These are phyloP conservation scores for Macrostomum lignano DNA, from an alignment of 1,140 invertebrate genomes.

Conservation along the genomic window DNA sequence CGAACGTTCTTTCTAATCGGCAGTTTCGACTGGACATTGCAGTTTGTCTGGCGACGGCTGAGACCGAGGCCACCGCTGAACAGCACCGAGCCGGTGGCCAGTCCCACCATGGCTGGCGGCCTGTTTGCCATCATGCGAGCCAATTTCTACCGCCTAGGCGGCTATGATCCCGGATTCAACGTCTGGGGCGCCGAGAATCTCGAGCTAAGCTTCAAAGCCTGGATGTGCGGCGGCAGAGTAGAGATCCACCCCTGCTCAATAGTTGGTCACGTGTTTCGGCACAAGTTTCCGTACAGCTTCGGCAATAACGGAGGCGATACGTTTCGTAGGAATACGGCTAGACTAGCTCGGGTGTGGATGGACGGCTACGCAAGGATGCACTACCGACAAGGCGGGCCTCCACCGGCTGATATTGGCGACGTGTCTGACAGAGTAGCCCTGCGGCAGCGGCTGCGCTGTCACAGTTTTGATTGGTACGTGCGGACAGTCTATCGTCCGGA, in stretches of 20 bases:
- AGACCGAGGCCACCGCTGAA: constrained; percentile 40
- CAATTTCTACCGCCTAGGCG: constrained; percentile 59
- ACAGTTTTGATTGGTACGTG: constrained; percentile 89
- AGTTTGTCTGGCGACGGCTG: constrained; percentile 47
- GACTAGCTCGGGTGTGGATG: constrained; percentile 35
- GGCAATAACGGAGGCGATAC: constrained; percentile 27
- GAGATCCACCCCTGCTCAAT: constrained; percentile 33
- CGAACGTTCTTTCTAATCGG: too few species aligned
- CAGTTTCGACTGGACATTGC: constrained; percentile 75
- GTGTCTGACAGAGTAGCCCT: constrained; percentile 47
- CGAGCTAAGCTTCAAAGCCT: constrained; percentile 56
- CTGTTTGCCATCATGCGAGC: constrained; percentile 63
- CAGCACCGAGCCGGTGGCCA: neutral
- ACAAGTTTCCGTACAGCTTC: constrained; percentile 15
- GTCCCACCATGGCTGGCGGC: constrained; percentile 85
- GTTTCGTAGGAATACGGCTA: constrained; percentile 27
- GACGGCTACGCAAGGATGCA: constrained; percentile 57
- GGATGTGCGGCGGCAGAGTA: constrained; percentile 32
- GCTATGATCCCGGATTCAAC: constrained; percentile 35
- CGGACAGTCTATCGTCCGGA: constrained; percentile 88
- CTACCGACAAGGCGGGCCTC: constrained; percentile 17
- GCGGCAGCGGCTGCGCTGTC: constrained; percentile 50
- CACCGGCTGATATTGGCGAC: constrained; percentile 37
- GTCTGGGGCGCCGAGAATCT: constrained; percentile 73
- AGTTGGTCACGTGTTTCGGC: constrained; percentile 52